Base-by-base conservation (phyloP, 2,113 vertebrate genomes). In the Thunnus thynnus region DNA sequence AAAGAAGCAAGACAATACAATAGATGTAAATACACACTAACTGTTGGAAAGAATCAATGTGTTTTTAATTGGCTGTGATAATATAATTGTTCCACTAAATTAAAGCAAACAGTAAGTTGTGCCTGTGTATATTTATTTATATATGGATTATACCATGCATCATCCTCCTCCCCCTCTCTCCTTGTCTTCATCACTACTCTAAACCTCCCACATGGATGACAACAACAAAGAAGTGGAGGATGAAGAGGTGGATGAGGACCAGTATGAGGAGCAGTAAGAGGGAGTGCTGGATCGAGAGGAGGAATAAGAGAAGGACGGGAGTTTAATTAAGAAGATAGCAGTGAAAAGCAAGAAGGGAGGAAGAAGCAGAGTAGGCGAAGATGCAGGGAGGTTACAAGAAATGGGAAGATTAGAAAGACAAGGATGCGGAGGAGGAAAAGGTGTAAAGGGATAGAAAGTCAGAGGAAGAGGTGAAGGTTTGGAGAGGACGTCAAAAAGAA, bases 181-280 rank as follows among this genome's bases (percentile, higher is more conserved):
- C 52, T 46, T 17, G 17, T 74, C 62, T 67, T 76, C 46, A 62
- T 51, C 67, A 65, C 74, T 58, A 73, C 76, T 61, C 36, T 61
- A 41, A 70, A 75, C 51, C 52, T 71, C 83, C 60, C 60, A 86
- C 73, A 52, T 36, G 50, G 65, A 75, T 46, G 63, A 48, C 32
- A 78, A 48, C 62, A 72, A 58, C 14, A 64, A 72, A 66, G 63
- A 68, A 41, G 58, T 27, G 57, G 73, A 41, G n/a, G 36, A 75
- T 22, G 13, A 12, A 20, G 48, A 51, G 65, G 62, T 30, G 27
- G 27, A 72, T 50, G 46, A 66, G 46, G 54, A 60, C 54, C 41
- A 25, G 11, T 14, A 60, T 14, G 58, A 51, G 18, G 17, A 55
- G n/a, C 17, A 58, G 60, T 10, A 20, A 27, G 62, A 64, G 60